These are phyloP conservation scores for Mus spicilegus DNA, from an alignment of 2,113 vertebrate species.

Conservation along the genomic window DNA sequence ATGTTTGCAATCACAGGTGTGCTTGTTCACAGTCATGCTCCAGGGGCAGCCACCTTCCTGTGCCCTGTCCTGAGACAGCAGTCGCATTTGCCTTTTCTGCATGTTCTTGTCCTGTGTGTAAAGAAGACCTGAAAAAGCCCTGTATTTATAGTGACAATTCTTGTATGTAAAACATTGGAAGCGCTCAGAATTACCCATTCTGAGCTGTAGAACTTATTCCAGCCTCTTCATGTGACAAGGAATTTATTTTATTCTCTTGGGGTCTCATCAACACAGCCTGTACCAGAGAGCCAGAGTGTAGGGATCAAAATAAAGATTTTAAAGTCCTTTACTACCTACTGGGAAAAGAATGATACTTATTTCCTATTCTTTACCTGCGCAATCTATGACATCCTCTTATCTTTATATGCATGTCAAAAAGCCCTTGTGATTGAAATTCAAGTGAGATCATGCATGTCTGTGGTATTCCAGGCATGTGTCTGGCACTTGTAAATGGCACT, in stretches of 20 bases:
- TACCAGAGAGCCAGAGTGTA: neutral
- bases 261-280: conserved; percentile 16
- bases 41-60: neutral
- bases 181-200: neutral
- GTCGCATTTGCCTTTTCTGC: neutral
- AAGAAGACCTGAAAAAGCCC: neutral
- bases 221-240: neutral
- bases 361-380: neutral
- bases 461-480: neutral
- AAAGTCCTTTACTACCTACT: conserved; percentile 3
- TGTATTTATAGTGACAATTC: conserved; percentile 1
- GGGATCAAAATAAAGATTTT: conserved; percentile 20
- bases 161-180: neutral
- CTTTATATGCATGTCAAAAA: neutral
- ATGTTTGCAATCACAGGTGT: no score
- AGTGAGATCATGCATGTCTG: neutral
- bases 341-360: neutral
- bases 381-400: neutral
- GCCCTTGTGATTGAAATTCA: neutral
- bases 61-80: neutral
- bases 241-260: neutral
- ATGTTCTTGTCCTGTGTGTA: neutral
- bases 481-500: neutral
- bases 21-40: neutral
- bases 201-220: neutral